A percentile compares a stretch with the other conserved stretches of the same genome.
Conservation (phyloP, 2,888 invertebrate species). For the Cerastis leucographa region DNA sequence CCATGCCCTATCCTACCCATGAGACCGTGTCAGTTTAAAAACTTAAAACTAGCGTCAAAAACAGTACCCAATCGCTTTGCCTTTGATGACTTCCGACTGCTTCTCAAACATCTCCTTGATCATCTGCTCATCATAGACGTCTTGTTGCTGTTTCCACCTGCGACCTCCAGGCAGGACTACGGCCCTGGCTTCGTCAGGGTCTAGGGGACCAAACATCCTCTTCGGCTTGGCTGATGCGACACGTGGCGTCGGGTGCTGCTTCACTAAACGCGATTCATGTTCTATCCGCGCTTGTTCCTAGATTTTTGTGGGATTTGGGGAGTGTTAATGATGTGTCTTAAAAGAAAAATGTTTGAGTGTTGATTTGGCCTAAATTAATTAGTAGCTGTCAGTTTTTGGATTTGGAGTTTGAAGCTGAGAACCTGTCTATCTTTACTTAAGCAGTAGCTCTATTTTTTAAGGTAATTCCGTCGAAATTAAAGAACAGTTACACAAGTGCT, state of each 20-base stretch:
- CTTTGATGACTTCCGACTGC: conserved; percentile 96
- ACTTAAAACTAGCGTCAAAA: conserved; percentile 7
- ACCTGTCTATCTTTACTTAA: neutral
- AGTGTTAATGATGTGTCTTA: neutral
- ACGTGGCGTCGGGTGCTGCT: conserved; percentile 87
- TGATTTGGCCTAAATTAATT: neutral
- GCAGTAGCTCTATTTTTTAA: too few species aligned
- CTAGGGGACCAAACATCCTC: conserved; percentile 90
- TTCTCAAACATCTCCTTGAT: conserved; percentile 96
- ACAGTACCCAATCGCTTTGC: conserved; percentile 95
- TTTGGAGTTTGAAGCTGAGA: neutral
- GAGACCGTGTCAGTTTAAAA: too few species aligned
- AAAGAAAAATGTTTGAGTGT: neutral
- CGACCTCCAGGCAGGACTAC: conserved; percentile 94
- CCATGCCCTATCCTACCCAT: too few species aligned
- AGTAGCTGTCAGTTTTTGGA: neutral
- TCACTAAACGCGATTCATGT: conserved; percentile 83
- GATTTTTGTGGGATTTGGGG: conserved; percentile 32
- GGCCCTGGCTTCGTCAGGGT: conserved; percentile 92
- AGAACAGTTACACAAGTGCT: neutral
- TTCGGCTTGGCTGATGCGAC: conserved; percentile 81
- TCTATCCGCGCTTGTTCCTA: conserved; percentile 87
- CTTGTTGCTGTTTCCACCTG: conserved; percentile 95
- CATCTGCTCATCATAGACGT: conserved; percentile 97
- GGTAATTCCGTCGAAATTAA: neutral